Percentiles rank a stretch among this genome's conserved stretches.
Conservation (phyloP, 2,888 invertebrate genomes). For the Eupithecia centaureata region DNA sequence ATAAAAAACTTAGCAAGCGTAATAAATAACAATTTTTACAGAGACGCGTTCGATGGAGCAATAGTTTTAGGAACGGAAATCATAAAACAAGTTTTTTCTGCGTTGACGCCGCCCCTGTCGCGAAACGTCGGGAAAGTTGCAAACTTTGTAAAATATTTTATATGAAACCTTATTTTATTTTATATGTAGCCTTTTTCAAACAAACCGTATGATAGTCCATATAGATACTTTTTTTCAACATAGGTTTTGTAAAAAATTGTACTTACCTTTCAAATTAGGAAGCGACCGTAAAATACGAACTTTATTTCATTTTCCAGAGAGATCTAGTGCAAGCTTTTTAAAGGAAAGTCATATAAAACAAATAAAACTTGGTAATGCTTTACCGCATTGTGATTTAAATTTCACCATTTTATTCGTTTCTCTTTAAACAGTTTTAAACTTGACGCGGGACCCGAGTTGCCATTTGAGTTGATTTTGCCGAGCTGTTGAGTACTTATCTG, state of each 20-base stretch:
- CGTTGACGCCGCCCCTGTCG: conserved; percentile 54
- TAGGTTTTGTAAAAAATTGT: background rate
- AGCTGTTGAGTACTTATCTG: too few relatives aligned
- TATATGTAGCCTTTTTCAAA: conserved; percentile 3
- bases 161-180: conserved; percentile 23
- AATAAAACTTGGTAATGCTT: conserved; percentile 28
- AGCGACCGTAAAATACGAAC: background rate
- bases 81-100: conserved; percentile 81
- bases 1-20: conserved; percentile 65
- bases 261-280: background rate
- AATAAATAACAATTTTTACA: conserved; percentile 77
- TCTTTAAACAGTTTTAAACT: conserved; percentile 12
- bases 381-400: conserved; percentile 14
- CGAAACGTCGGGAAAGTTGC: conserved; percentile 37
- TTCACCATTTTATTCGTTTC: conserved; percentile 27
- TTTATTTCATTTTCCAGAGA: background rate
- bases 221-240: background rate
- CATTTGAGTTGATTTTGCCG: too few relatives aligned
- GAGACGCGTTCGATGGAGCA: conserved; percentile 65
- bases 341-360: conserved; percentile 13
- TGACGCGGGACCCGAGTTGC: too few relatives aligned
- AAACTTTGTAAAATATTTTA: conserved; percentile 39
- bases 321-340: background rate
- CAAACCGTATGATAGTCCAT: background rate
- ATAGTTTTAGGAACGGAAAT: conserved; percentile 74